A percentile compares a stretch with the other conserved stretches of the same genome.
Evolutionary conservation across 2,113 vertebrate genomes (phyloP).

Genomic region (Saccopteryx bilineata): DNA sequence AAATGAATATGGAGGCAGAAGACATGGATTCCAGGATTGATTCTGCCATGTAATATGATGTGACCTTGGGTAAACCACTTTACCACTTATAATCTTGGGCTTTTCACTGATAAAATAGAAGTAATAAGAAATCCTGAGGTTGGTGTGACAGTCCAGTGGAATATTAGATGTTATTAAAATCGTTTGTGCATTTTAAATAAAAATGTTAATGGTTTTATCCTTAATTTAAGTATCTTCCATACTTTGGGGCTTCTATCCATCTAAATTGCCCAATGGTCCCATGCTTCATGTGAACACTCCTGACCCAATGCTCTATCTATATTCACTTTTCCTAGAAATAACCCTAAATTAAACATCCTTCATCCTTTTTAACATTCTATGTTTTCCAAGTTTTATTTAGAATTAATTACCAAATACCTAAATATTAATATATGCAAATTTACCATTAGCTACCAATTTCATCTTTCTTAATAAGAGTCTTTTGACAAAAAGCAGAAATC

Average conservation of each 20-base stretch:
- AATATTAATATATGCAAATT: background rate
- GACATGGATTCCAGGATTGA: background rate
- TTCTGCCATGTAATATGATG: background rate
- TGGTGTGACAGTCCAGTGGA: background rate
- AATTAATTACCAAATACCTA: background rate
- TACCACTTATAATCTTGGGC: background rate
- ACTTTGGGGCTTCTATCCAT: background rate
- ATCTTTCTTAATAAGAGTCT: background rate
- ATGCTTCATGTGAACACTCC: background rate
- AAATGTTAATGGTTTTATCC: background rate
- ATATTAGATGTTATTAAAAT: background rate
- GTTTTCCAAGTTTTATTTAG: background rate
- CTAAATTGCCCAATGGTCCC: background rate
- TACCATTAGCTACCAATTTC: background rate
- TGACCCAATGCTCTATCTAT: background rate
- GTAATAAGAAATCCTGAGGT: background rate
- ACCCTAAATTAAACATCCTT: background rate
- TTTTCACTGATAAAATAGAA: background rate
- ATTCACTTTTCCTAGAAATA: background rate
- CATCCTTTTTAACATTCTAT: background rate
- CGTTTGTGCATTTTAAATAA: background rate
- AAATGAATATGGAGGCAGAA: background rate
- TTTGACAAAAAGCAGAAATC: background rate
- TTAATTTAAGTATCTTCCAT: background rate
- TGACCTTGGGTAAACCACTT: background rate